Percentiles rank a stretch among this genome's conserved stretches.
These are phyloP conservation scores for Aphelenchoides fujianensis DNA, from an alignment of 1,140 invertebrate genomes.

Conservation along the genomic window DNA sequence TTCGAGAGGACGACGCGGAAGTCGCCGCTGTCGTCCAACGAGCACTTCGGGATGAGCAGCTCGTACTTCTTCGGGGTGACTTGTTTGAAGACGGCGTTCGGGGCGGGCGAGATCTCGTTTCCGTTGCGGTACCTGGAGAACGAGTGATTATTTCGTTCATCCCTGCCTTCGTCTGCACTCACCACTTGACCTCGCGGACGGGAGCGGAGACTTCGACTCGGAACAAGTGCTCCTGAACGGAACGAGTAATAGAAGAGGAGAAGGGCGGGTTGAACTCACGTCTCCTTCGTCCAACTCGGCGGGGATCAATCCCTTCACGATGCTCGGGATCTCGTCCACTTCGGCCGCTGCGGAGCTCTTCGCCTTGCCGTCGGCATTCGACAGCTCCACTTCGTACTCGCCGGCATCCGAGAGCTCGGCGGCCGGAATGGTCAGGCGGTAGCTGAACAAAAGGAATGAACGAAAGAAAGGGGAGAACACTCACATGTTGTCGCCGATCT, in stretches of 20 bases:
- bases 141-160: not conserved
- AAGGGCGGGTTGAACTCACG: slow-evolving; percentile 75
- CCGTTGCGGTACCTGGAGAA: slow-evolving; percentile 60
- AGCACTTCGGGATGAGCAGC: slow-evolving; percentile 48
- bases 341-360: slow-evolving; percentile 52
- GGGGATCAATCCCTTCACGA: slow-evolving; percentile 57
- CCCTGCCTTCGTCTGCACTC: not conserved
- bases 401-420: slow-evolving; percentile 56
- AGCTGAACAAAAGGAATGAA: slow-evolving; percentile 29
- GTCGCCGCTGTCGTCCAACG: slow-evolving; percentile 50
- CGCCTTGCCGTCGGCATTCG: slow-evolving; percentile 53
- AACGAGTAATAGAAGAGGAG: too few species aligned
- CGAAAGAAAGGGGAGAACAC: not conserved
- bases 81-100: slow-evolving; percentile 49
- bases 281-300: slow-evolving; percentile 72
- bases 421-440: slow-evolving; percentile 55
- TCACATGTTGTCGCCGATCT: slow-evolving; percentile 54
- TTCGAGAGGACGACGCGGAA: slow-evolving; percentile 51
- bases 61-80: slow-evolving; percentile 61
- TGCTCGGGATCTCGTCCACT: slow-evolving; percentile 58
- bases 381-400: slow-evolving; percentile 48
- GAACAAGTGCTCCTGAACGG: slow-evolving; percentile 19
- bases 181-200: slow-evolving; percentile 48
- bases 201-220: slow-evolving; percentile 56
- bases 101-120: slow-evolving; percentile 50